Evolutionary conservation across 2,888 invertebrate species (phyloP), one percentile per base, ranked within the genome.

Genomic region (Calameuta filiformis): DNA sequence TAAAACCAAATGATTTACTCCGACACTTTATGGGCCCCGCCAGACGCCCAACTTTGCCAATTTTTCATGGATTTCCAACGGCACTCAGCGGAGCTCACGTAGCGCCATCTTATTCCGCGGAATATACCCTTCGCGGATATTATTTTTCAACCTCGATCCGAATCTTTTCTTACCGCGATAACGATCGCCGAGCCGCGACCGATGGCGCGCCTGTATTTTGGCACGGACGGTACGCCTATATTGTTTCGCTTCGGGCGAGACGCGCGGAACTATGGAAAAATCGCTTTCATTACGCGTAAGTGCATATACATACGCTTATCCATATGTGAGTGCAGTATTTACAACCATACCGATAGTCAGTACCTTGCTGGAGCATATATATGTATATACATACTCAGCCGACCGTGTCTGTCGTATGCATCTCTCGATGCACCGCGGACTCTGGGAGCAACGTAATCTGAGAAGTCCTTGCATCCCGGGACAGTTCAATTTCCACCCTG

Each of bases 1-100:
- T 91, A 91, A 91, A 91, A 91, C 89, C 89, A 76, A 89, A 87
- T 91, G 91, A 91, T 91, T 91, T 91, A 91, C 89, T 88, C 87
- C 87, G 91, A 91, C 91, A 89, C 89, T 90, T 91, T 91, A 91
- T 90, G 91, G 89, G 86, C 87, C 86, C 82, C 84, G 84, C 88
- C 88, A 89, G 90, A 89, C 91, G 89, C 87, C 84, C 87, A 87
- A 87, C 87, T 90, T 90, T 87, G 88, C 88, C 87, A 89, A 90
- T 90, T 91, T 91, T 91, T 91, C 90, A 87, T 87, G 86, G 88
- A 90, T 90, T 90, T 87, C 87, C 87, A 84, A 81, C 35, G 71
- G 56, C 56, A 56, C 56, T 56, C 71, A 71, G 71, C 71, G 71
- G 33, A 31, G 33, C 56, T 56, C 23, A 56, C 56, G 56, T 56